Percentiles rank a stretch among this genome's conserved stretches.
phyloP scores from a whole-genome alignment of 2,797 vertebrate species.

The Cyclura pinguis region DNA sequence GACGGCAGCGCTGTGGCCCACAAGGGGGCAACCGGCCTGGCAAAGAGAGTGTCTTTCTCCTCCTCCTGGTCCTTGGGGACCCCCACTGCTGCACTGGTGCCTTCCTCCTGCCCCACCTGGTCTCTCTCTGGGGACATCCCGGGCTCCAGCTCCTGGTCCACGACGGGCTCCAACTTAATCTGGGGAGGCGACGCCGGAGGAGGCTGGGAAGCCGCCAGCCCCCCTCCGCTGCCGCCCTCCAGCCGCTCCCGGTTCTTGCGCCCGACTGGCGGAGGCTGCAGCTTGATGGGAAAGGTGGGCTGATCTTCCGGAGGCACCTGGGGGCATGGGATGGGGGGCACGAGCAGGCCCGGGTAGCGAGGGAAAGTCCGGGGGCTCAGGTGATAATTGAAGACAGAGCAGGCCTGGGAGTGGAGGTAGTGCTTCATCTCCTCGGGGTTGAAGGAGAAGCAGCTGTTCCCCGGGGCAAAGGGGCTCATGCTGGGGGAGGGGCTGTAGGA shows the following conservation, averaged over 20 bases:
- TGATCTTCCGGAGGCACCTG: conserved; percentile 75
- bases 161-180: conserved; percentile 73
- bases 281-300: conserved; percentile 79
- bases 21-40: conserved; percentile 52
- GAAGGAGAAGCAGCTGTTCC: conserved; percentile 83
- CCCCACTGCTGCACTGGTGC: accelerated
- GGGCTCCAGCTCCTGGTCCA: conserved; percentile 62
- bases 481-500: conserved; percentile 83
- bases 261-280: conserved; percentile 79
- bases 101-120: conserved; percentile 29
- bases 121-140: conserved; percentile 40
- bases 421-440: conserved; percentile 86
- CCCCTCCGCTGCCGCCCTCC: conserved; percentile 66
- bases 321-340: conserved; percentile 73
- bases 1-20: conserved; percentile 5
- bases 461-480: conserved; percentile 79
- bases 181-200: conserved; percentile 27
- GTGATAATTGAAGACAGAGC: conserved; percentile 84
- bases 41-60: conserved; percentile 65
- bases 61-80: conserved; percentile 43
- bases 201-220: neutral
- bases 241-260: conserved; percentile 75
- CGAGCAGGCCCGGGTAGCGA: conserved; percentile 78
- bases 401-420: conserved; percentile 83
- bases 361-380: conserved; percentile 84